A percentile compares a stretch with the other conserved stretches of the same genome.
Conservation (phyloP, 2,888 invertebrate species). For the Chalcosyrphus nemorum region DNA sequence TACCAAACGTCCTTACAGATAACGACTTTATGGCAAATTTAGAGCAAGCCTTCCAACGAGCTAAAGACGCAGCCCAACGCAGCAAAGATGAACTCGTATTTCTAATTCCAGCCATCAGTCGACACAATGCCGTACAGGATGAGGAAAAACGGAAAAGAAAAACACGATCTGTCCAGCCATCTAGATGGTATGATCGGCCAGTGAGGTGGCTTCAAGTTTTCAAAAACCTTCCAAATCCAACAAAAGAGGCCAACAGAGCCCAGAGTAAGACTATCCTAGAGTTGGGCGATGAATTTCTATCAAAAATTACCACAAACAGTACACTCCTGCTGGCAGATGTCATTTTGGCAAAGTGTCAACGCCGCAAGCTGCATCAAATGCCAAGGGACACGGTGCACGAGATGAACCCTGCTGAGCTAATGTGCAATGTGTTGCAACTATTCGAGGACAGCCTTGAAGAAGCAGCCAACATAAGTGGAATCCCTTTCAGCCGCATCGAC, state of each 20-base stretch:
- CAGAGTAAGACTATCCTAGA: not conserved
- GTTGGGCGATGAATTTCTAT: conserved; percentile 14
- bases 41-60: not conserved
- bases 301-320: conserved; percentile 18
- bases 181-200: conserved; percentile 10
- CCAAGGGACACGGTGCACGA: not conserved
- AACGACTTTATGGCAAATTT: not conserved
- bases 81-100: not conserved
- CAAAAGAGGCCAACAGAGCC: not conserved
- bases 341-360: conserved; percentile 20
- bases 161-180: not conserved
- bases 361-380: conserved; percentile 3
- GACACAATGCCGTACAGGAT: not conserved
- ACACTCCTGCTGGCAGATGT: conserved; percentile 29
- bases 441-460: conserved; percentile 21
- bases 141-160: not conserved
- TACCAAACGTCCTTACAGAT: conserved; percentile 38
- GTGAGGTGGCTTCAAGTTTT: not conserved
- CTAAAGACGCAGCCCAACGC: not conserved
- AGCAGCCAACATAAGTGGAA: conserved; percentile 13
- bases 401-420: not conserved
- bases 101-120: not conserved
- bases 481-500: not conserved
- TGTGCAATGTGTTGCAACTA: conserved; percentile 21
- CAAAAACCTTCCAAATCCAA: not conserved